phyloP scores from a whole-genome alignment of 2,797 vertebrate genomes.

The Crenuchus spilurus region DNA sequence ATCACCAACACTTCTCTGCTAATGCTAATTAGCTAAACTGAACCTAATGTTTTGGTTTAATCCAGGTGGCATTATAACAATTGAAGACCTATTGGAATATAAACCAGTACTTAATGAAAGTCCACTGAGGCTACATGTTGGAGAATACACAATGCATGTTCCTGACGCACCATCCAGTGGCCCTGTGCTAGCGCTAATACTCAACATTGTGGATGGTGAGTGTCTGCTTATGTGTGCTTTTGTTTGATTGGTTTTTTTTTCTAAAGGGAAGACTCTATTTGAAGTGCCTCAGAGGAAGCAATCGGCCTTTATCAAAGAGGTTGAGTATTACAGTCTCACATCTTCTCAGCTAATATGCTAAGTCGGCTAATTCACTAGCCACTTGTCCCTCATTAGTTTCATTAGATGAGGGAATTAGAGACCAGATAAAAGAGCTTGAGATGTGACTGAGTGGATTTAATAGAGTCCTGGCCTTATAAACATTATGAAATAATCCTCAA shows the following conservation, averaged over 20 bases:
- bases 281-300: background rate
- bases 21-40: background rate
- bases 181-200: constrained; percentile 90
- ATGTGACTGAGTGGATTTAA: background rate
- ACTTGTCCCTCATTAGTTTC: background rate
- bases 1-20: background rate
- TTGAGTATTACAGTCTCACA: background rate
- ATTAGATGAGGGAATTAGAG: constrained; percentile 6
- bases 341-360: background rate
- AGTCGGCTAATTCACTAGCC: background rate
- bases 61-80: constrained; percentile 89
- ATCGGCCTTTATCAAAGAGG: background rate
- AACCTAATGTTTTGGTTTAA: background rate
- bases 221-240: constrained; percentile 17
- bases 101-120: constrained; percentile 80
- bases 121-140: constrained; percentile 79
- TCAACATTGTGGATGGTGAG: constrained; percentile 94
- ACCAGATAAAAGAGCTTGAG: background rate
- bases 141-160: constrained; percentile 83
- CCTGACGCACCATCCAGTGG: constrained; percentile 91
- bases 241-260: background rate
- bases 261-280: background rate
- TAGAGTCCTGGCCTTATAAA: background rate
- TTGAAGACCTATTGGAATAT: constrained; percentile 87
- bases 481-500: background rate